Evolutionary conservation across 92 coral and sea anemone genomes (phyloP).

Genomic region (Porites cylindrica): DNA sequence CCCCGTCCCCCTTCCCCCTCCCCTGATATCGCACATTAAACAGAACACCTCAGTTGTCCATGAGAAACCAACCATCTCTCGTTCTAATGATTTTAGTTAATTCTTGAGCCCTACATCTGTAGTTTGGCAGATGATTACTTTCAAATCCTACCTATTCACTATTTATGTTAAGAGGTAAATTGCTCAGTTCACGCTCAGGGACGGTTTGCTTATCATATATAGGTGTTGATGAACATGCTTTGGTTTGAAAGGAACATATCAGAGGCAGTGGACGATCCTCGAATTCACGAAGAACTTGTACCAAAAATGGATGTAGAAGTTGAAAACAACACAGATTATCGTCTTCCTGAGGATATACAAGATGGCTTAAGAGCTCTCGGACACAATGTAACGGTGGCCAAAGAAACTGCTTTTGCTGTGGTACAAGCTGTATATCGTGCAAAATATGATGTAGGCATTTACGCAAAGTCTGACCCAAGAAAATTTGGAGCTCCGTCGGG

Average conservation of each 20-base stretch:
- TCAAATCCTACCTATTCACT: too few relatives aligned
- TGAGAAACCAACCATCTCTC: too few relatives aligned
- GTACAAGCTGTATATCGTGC: conserved; percentile 75
- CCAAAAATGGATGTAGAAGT: conserved; percentile 27
- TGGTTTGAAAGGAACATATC: conserved; percentile 74
- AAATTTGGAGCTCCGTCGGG: conserved; percentile 81
- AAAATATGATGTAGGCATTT: conserved; percentile 41
- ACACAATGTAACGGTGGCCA: conserved; percentile 31
- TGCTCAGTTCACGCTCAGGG: too few relatives aligned
- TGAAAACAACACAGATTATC: conserved; percentile 39
- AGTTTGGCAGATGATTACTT: too few relatives aligned
- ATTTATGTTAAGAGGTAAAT: too few relatives aligned
- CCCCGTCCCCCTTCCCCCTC: too few relatives aligned
- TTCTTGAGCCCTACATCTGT: too few relatives aligned
- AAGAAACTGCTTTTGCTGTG: conserved; percentile 22
- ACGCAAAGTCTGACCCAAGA: conserved; percentile 81
- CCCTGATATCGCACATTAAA: too few relatives aligned
- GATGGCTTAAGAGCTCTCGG: conserved; percentile 63
- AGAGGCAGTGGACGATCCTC: conserved; percentile 72
- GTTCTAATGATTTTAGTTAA: too few relatives aligned
- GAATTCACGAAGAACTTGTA: conserved; percentile 65
- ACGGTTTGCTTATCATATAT: neutral
- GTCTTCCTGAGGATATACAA: conserved; percentile 29
- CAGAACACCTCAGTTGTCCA: too few relatives aligned
- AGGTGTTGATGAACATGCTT: conserved; percentile 86